These are phyloP conservation scores for Ips nitidus DNA, from an alignment of 1,140 invertebrate genomes.

Conservation along the genomic window DNA sequence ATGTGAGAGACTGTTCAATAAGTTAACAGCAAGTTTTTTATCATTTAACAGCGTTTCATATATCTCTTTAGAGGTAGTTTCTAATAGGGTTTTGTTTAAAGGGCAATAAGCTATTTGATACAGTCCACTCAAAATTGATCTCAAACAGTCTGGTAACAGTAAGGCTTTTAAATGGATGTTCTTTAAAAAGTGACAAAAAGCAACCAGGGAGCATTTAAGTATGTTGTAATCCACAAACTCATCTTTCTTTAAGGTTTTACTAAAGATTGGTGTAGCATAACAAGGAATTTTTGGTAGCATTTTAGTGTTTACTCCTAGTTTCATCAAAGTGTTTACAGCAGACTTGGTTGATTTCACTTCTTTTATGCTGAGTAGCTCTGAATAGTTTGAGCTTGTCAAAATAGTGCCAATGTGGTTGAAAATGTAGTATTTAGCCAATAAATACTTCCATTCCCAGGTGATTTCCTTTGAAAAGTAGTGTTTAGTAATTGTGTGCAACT, in stretches of 20 bases:
- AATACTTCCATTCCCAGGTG: conserved; percentile 44
- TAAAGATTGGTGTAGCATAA: conserved; percentile 50
- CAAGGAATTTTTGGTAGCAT: conserved; percentile 68
- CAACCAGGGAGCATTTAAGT: conserved; percentile 49
- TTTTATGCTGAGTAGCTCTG: conserved; percentile 59
- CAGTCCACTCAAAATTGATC: conserved; percentile 64
- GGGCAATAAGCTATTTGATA: conserved; percentile 70
- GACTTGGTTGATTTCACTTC: conserved; percentile 58
- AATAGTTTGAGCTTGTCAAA: conserved; percentile 41
- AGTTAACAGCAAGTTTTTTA: conserved; percentile 56
- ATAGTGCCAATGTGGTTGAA: conserved; percentile 45
- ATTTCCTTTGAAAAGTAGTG: conserved; percentile 22
- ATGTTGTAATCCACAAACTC: conserved; percentile 45
- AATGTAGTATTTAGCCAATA: conserved; percentile 51
- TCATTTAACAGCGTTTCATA: conserved; percentile 58
- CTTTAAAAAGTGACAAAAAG: conserved; percentile 41
- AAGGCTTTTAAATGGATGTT: conserved; percentile 46
- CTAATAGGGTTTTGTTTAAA: conserved; percentile 58
- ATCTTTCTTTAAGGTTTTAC: conserved; percentile 40
- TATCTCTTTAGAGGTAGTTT: conserved; percentile 56
- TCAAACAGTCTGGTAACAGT: conserved; percentile 55
- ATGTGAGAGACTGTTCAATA: conserved; percentile 61
- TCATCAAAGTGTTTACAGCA: conserved; percentile 61
- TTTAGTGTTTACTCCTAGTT: conserved; percentile 65
- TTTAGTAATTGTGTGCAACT: conserved; percentile 13